Evolutionary conservation across 2,888 invertebrate genomes (phyloP), one percentile per base, ranked within the genome.

Genomic region (Sialis lutaria): DNA sequence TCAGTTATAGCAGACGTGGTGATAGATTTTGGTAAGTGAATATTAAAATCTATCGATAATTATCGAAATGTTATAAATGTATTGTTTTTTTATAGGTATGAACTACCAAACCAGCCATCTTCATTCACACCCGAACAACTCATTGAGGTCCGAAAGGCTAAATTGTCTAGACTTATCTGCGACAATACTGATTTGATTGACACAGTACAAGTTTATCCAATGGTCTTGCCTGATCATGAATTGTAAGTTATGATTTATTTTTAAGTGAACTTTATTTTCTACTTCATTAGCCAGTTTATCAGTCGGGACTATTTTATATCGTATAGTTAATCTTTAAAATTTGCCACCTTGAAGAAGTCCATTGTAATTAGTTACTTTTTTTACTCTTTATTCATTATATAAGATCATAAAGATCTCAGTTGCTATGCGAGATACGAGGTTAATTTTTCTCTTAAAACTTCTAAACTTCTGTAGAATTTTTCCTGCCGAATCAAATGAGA

Each of bases 131-230:
- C 78, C 53, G 89, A 87, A 57, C 91, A 92, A 67, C 67, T 92
- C 37, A 74, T 75, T 52, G 90, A 91, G 67, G 72, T 92, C 50
- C 74, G 84, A 42, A 90, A 91, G 65, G 69, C 81, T 1, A 77
- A 85, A 55, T 67, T 91, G 6, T 80, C 90, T 1, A 76, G 89
- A 51, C 67, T 91, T 45, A 85, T 92, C 55, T 92, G 92, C 61
- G 92, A 92, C 63, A 91, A 91, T 61, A 89, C 90, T 1, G 91
- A 92, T 62, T 74, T 90, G 53, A 89, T 92, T 53, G 89, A 91
- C 59, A 88, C 88, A 7, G 81, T 88, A 52, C 92, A 92, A 63
- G 73, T 90, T 9, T 91, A 89, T 64, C 89, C 90, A 1, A 88
- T 91, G 87, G 88, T 91, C 33, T 67, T 90, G 57, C 88, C 91